Base-by-base conservation (phyloP, 2,113 vertebrate species). In the Panthera leo region DNA sequence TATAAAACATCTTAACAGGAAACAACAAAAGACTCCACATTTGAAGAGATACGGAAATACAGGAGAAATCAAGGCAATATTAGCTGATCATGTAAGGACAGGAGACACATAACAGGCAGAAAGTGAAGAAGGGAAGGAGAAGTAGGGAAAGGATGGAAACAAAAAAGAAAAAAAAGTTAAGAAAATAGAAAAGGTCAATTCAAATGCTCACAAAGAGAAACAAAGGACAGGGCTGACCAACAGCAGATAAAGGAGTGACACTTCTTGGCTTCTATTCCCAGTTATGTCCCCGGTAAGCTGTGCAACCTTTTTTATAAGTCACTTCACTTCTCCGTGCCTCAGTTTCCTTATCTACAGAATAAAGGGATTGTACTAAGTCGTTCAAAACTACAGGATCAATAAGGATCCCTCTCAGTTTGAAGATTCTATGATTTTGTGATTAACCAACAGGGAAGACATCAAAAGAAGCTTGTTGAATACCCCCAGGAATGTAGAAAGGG, bases 391-490 rank as follows among this genome's bases (percentile, higher is more conserved):
- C 68, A 71, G 84, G 95, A 96, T 96, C 95, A 90, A 92, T 88
- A 97, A 83, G 48, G 86, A 53, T 79, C 58, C 79, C 36, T 95
- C 97, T 92, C 78, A 88, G 78, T 95, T 83, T 39, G 97, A 97
- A 96, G 85, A 91, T 68, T 92, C 90, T 96, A 91, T 27, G 71
- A 96, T 97, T 97, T 92, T 98, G 91, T 97, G 63, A 95, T 97
- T 97, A 97, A 85, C 36, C 79, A 94, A 93, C 36, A 95, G 75
- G 82, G 92, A 91, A 97, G 95, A 96, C 94, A 96, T 98, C 97
- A 97, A 97, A 97, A 97, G 96, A 71, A 92, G 48, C 90, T 93
- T 92, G 70, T 36, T 95, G 92, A 97, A 97, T 95, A 87, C 91
- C 76, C 87, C 83, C 79, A 97, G 92, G 97, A 90, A 97, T 88